Conservation (phyloP, 2,888 invertebrate species). For the Dioctria linearis region DNA sequence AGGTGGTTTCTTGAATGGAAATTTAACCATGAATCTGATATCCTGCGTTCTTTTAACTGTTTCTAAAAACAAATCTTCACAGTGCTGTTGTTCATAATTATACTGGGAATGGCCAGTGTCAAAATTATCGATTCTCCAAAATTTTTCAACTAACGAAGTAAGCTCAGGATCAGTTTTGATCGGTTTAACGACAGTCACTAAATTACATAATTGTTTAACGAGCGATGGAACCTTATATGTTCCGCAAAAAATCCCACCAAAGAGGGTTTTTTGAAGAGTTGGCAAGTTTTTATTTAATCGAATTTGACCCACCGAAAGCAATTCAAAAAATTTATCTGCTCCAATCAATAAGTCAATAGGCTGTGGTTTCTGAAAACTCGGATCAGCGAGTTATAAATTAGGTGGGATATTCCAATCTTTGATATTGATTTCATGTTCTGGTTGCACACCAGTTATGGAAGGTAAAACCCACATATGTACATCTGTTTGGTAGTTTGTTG, state of each 20-base stretch:
- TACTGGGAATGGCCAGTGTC: too few relatives aligned
- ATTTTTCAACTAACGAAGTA: background rate
- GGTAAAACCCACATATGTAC: background rate
- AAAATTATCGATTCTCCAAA: background rate
- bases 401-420: background rate
- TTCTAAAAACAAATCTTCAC: slow-evolving; percentile 3
- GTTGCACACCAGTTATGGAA: background rate
- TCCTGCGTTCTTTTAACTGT: slow-evolving; percentile 31
- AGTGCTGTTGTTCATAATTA: background rate
- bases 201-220: too few relatives aligned
- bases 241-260: too few relatives aligned
- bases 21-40: slow-evolving; percentile 29
- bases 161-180: background rate
- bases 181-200: background rate
- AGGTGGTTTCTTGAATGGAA: slow-evolving; percentile 53
- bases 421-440: background rate
- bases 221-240: too few relatives aligned
- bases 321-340: too few relatives aligned
- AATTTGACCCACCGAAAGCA: too few relatives aligned
- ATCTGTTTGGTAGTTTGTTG: background rate
- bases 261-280: too few relatives aligned
- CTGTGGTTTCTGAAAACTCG: too few relatives aligned
- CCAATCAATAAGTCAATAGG: too few relatives aligned
- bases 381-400: background rate
- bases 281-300: too few relatives aligned